Evolutionary conservation across 92 coral and sea anemone genomes (phyloP).

Genomic region (Bergia sp.): DNA sequence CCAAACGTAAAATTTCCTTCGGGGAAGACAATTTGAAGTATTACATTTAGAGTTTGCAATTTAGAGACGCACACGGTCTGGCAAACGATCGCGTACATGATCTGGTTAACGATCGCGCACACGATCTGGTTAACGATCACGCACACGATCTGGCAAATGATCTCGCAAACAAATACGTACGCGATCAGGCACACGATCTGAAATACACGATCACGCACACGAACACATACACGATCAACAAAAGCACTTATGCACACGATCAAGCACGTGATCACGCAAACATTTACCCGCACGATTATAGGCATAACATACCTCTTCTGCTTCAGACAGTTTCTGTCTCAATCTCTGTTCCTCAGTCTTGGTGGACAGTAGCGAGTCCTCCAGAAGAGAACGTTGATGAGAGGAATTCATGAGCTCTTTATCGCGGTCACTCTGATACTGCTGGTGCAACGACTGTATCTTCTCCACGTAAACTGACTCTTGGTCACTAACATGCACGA

Average conservation of each 20-base stretch:
- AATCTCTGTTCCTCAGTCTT: slow-evolving; percentile 87
- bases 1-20: slow-evolving; percentile 88
- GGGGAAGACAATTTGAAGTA: background rate
- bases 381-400: slow-evolving; percentile 83
- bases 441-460: slow-evolving; percentile 78
- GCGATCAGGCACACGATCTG: no score
- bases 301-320: slow-evolving; percentile 71
- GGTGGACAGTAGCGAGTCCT: slow-evolving; percentile 78
- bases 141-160: background rate
- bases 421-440: slow-evolving; percentile 80
- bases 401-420: slow-evolving; percentile 72
- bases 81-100: background rate
- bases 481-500: slow-evolving; percentile 61
- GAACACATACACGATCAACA: background rate
- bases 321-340: slow-evolving; percentile 83
- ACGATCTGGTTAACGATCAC: background rate
- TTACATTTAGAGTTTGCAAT: background rate
- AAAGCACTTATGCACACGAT: background rate
- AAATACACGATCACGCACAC: background rate
- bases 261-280: background rate
- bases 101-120: no score
- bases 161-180: background rate
- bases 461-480: slow-evolving; percentile 77
- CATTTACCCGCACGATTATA: background rate
- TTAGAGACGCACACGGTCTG: no score